Conservation (phyloP, 2,113 vertebrate genomes). For the Onychostoma macrolepis region DNA sequence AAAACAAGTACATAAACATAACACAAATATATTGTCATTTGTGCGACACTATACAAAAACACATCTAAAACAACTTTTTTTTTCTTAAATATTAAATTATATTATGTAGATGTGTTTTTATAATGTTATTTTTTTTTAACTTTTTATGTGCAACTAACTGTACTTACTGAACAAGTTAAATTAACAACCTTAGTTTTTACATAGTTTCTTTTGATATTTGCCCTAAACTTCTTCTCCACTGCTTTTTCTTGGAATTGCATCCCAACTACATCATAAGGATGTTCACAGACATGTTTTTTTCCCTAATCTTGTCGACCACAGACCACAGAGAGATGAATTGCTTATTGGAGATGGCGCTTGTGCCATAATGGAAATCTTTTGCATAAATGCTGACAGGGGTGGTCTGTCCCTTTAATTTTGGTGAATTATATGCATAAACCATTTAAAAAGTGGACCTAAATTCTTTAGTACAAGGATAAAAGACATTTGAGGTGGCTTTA, state of each 20-base stretch:
- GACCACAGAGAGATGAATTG: constrained; percentile 19
- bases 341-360: constrained; percentile 15
- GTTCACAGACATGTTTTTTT: constrained; percentile 2
- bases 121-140: background rate
- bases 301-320: constrained; percentile 9
- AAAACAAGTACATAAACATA: constrained; percentile 29
- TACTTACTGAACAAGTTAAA: background rate
- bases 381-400: constrained; percentile 33
- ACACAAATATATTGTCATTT: background rate
- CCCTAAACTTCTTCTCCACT: background rate
- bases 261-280: constrained; percentile 3
- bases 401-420: constrained; percentile 22
- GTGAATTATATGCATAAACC: constrained; percentile 13
- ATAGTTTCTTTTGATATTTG: background rate
- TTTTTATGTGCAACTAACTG: background rate
- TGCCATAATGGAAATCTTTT: constrained; percentile 33
- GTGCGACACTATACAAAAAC: background rate
- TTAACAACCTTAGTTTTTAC: background rate
- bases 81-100: background rate
- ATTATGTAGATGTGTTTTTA: background rate
- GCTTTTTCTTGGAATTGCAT: constrained; percentile 4
- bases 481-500: constrained; percentile 39
- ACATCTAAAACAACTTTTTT: background rate
- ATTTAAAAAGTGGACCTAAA: constrained; percentile 11
- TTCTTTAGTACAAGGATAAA: constrained; percentile 6